These are phyloP conservation scores for Gallinago media DNA, from an alignment of 2,113 vertebrate genomes.

Conservation along the genomic window DNA sequence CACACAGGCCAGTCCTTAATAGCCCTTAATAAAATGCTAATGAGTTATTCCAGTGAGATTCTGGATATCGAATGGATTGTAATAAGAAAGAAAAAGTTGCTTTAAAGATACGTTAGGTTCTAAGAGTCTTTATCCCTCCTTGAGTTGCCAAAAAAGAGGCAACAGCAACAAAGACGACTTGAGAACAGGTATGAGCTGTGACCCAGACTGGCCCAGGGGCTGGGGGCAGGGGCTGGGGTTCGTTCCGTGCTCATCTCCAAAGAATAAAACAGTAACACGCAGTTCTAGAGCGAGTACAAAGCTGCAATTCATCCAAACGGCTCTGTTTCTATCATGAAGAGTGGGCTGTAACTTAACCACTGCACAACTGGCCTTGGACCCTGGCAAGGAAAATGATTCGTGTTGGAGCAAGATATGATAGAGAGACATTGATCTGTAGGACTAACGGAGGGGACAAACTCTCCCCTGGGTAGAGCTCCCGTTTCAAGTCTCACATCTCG, in stretches of 20 bases:
- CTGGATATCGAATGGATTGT: background rate
- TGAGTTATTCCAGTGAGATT: background rate
- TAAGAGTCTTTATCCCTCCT: background rate
- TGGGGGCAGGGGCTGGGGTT: background rate
- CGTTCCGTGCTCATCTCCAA: background rate
- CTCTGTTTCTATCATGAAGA: background rate
- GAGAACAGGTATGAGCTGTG: background rate
- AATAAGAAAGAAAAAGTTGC: background rate
- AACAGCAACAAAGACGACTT: background rate
- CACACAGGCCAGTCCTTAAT: background rate
- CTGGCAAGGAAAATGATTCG: background rate
- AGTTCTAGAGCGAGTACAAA: background rate
- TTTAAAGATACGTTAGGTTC: background rate
- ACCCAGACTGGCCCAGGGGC: background rate
- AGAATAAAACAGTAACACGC: background rate
- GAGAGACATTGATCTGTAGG: background rate
- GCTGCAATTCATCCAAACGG: background rate
- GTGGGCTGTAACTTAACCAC: background rate
- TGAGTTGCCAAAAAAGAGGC: background rate
- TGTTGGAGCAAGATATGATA: background rate
- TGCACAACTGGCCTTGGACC: background rate
- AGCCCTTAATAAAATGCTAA: background rate
- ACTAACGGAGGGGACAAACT: background rate
- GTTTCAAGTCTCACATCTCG: constrained; percentile 42
- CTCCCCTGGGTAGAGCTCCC: constrained; percentile 21